Evolutionary conservation across 2,888 invertebrate species (phyloP).

Genomic region (Lacanobia oleracea): DNA sequence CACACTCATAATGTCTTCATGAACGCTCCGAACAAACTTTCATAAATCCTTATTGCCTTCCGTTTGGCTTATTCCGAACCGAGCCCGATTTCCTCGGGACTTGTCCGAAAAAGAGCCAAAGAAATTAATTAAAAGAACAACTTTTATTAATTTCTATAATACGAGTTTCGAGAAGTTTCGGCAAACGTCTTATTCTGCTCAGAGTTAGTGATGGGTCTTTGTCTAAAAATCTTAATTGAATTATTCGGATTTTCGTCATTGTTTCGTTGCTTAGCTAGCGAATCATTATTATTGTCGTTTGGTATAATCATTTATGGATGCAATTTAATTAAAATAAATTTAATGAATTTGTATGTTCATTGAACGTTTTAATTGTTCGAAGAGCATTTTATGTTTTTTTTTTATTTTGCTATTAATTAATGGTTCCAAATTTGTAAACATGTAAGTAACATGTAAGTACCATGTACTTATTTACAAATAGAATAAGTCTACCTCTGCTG

Average conservation of each 20-base stretch:
- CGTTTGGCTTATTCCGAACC: conserved; percentile 50
- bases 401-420: no score
- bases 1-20: conserved; percentile 54
- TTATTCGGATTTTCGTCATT: conserved; percentile 27
- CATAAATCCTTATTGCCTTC: conserved; percentile 64
- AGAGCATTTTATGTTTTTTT: no score
- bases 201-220: conserved; percentile 42
- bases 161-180: conserved; percentile 52
- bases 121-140: conserved; percentile 69
- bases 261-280: background rate
- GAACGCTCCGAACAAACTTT: conserved; percentile 53
- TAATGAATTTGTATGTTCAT: background rate
- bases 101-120: conserved; percentile 52
- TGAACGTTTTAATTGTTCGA: background rate
- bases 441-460: no score
- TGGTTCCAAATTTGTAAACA: no score
- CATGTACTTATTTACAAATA: no score
- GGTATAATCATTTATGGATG: conserved; percentile 6
- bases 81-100: conserved; percentile 45
- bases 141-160: conserved; percentile 67
- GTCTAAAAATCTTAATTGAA: conserved; percentile 51
- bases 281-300: conserved; percentile 18
- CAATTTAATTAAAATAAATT: conserved; percentile 8
- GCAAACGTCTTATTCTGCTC: conserved; percentile 44
- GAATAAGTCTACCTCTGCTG: no score